Evolutionary conservation across 2,113 vertebrate species (phyloP).

Genomic region (Calidris pugnax): DNA sequence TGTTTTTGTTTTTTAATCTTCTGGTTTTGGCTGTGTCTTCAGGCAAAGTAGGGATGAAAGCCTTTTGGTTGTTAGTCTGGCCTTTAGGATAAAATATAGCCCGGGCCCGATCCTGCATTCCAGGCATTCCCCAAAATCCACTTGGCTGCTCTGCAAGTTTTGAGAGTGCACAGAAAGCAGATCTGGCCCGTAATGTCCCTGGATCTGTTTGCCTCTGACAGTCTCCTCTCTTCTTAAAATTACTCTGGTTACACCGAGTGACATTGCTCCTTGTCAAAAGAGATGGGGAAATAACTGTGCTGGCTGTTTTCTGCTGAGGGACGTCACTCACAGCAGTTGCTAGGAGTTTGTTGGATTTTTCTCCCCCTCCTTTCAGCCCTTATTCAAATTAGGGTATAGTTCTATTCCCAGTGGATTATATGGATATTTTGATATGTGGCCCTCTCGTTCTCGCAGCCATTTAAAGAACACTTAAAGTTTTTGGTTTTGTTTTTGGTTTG

Average conservation of each 20-base stretch:
- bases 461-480: not conserved
- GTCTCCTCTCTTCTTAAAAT: not conserved
- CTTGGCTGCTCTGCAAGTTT: conserved; percentile 29
- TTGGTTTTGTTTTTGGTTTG: too few species aligned
- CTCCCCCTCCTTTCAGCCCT: not conserved
- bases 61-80: not conserved
- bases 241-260: not conserved
- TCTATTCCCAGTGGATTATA: not conserved
- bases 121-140: conserved; percentile 45
- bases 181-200: not conserved
- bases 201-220: not conserved
- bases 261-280: not conserved
- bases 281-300: not conserved
- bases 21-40: not conserved
- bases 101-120: conserved; percentile 28
- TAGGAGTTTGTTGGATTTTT: not conserved
- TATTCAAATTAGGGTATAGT: not conserved
- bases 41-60: not conserved
- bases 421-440: not conserved
- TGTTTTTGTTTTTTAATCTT: conserved; percentile 9
- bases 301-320: not conserved
- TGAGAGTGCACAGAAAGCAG: conserved; percentile 28
- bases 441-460: not conserved
- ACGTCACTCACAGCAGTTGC: not conserved
- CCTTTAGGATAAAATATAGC: conserved; percentile 35